Evolutionary conservation across 2,113 vertebrate genomes (phyloP).

Genomic region (Seriola aureovittata): DNA sequence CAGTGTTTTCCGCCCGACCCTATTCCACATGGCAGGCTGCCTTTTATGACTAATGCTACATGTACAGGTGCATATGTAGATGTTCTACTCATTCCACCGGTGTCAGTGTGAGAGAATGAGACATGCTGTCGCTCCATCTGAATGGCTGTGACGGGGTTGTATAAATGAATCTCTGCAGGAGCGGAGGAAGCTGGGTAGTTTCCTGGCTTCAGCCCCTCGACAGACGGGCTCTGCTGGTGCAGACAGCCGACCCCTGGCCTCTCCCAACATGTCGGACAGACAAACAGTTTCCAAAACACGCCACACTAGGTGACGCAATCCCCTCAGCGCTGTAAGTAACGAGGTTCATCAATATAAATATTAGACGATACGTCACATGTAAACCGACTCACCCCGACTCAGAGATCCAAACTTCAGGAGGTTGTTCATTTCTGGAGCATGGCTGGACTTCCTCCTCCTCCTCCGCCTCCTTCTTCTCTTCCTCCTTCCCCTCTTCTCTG

Average conservation of each 20-base stretch:
- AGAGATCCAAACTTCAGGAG: conserved; percentile 88
- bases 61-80: neutral
- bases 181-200: conserved; percentile 75
- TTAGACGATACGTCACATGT: neutral
- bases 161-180: conserved; percentile 73
- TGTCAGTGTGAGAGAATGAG: conserved; percentile 14
- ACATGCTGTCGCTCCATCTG: conserved; percentile 32
- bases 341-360: conserved; percentile 18
- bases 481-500: conserved; percentile 38
- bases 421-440: conserved; percentile 86
- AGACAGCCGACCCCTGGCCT: conserved; percentile 64
- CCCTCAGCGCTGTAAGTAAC: conserved; percentile 24
- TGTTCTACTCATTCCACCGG: neutral
- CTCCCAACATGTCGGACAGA: conserved; percentile 71
- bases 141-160: conserved; percentile 65
- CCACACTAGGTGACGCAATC: conserved; percentile 50
- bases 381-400: conserved; percentile 90
- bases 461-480: conserved; percentile 66
- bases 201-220: conserved; percentile 74
- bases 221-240: conserved; percentile 78
- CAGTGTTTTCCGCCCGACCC: neutral
- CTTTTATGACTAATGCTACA: neutral
- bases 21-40: neutral
- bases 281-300: conserved; percentile 64
- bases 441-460: conserved; percentile 82